Evolutionary conservation across 2,113 vertebrate genomes (phyloP).

Genomic region (Phrynosoma blainvillii): DNA sequence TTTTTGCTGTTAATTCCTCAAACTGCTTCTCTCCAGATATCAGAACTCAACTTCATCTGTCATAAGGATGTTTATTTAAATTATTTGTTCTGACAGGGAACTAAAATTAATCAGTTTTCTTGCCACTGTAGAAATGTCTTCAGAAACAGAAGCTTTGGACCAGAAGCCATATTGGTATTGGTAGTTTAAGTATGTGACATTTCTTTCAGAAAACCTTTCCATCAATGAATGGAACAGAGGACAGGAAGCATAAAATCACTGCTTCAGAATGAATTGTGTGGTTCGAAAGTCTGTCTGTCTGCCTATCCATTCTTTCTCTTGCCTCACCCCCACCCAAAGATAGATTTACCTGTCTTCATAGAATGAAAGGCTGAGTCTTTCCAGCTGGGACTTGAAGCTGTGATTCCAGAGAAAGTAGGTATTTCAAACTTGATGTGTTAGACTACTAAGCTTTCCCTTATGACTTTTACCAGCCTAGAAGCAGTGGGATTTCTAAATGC

Average conservation of each 20-base stretch:
- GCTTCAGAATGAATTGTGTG: neutral
- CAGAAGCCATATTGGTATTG: neutral
- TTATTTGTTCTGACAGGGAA: no score
- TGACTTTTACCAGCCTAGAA: accelerated
- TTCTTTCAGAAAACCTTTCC: neutral
- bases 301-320: neutral
- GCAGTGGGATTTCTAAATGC: neutral
- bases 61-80: no score
- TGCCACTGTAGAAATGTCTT: no score
- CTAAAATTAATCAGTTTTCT: no score
- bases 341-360: neutral
- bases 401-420: neutral
- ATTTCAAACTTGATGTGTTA: neutral
- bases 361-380: neutral
- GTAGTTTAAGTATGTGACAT: neutral
- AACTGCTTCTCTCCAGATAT: no score
- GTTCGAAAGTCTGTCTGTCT: neutral
- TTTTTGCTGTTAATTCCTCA: no score
- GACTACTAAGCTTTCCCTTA: accelerated
- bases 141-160: neutral
- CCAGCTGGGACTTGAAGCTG: conserved; percentile 2
- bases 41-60: no score
- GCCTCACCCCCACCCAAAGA: conserved; percentile 5
- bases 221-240: neutral
- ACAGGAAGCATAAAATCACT: neutral